Percentiles rank a stretch among this genome's conserved stretches.
Evolutionary conservation across 2,113 vertebrate species (phyloP).

Genomic region (Mormyrus iriodes): DNA sequence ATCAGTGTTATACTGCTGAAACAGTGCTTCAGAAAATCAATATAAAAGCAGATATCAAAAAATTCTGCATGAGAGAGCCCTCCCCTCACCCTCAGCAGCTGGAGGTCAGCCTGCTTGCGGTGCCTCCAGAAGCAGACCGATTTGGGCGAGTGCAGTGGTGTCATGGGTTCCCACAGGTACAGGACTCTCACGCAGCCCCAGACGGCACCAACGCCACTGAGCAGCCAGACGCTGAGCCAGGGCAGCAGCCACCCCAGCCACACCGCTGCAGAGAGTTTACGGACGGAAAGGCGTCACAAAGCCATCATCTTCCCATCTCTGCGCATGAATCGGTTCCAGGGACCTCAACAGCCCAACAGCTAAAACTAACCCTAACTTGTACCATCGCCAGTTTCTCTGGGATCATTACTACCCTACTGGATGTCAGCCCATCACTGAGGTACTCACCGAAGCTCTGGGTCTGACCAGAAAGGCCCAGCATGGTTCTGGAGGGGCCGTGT

Average conservation of each 20-base stretch:
- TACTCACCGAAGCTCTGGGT: conserved; percentile 62
- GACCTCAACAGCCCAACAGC: not conserved
- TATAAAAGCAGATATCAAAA: not conserved
- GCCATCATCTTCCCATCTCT: not conserved
- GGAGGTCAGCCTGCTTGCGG: conserved; percentile 87
- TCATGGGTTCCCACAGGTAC: conserved; percentile 87
- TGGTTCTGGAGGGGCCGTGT: conserved; percentile 65
- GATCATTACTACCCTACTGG: not conserved
- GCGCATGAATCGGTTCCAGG: not conserved
- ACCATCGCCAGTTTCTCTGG: not conserved
- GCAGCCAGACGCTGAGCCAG: conserved; percentile 84
- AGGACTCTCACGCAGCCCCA: conserved; percentile 88
- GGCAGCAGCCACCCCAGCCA: conserved; percentile 93
- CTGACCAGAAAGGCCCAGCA: conserved; percentile 68
- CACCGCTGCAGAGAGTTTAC: conserved; percentile 36
- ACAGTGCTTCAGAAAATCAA: not conserved
- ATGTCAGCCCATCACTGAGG: not conserved
- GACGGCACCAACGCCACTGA: conserved; percentile 86
- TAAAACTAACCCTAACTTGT: not conserved
- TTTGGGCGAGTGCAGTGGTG: conserved; percentile 82
- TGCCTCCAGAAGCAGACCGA: conserved; percentile 93
- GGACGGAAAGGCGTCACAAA: not conserved
- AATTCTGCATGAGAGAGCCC: not conserved
- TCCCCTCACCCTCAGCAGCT: conserved; percentile 73
- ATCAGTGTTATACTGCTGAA: not conserved